phyloP scores from a whole-genome alignment of 2,888 invertebrate genomes.

The Spicauda simplicius region DNA sequence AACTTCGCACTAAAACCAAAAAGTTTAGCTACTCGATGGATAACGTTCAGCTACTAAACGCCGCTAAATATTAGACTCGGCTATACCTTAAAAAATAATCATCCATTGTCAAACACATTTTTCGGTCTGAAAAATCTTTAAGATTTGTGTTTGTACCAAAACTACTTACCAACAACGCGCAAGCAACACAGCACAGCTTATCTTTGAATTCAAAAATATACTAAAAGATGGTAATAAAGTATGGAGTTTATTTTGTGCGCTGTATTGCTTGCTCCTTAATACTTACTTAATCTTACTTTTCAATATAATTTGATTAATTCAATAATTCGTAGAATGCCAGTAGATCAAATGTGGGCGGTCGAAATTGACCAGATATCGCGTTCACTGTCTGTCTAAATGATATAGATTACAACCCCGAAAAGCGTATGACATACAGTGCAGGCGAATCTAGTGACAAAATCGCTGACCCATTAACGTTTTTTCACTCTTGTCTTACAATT shows the following conservation, averaged over 20 bases:
- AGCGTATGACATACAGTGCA: too few relatives aligned
- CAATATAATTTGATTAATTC: constrained; percentile 1
- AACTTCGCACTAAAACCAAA: constrained; percentile 1
- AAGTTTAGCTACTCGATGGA: constrained; percentile 2
- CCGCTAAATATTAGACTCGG: neutral
- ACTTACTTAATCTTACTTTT: neutral
- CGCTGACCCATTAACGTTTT: too few relatives aligned
- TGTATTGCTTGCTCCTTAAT: constrained; percentile 1
- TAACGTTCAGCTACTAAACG: constrained; percentile 8
- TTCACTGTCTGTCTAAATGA: too few relatives aligned
- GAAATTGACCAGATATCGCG: neutral
- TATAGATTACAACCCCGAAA: too few relatives aligned
- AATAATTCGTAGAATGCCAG: neutral
- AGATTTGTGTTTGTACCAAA: constrained; percentile 1
- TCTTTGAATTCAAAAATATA: too few relatives aligned
- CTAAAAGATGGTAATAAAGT: neutral
- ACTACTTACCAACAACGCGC: constrained; percentile 1
- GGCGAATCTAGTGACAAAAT: too few relatives aligned
- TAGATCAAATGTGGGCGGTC: neutral
- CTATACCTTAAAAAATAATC: constrained; percentile 3
- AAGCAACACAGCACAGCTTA: neutral
- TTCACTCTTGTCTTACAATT: too few relatives aligned
- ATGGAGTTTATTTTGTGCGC: neutral
- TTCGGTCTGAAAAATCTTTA: constrained; percentile 6
- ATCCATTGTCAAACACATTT: constrained; percentile 6